Evolutionary conservation across 2,797 vertebrate species (phyloP).

Genomic region (Fundulus diaphanus): DNA sequence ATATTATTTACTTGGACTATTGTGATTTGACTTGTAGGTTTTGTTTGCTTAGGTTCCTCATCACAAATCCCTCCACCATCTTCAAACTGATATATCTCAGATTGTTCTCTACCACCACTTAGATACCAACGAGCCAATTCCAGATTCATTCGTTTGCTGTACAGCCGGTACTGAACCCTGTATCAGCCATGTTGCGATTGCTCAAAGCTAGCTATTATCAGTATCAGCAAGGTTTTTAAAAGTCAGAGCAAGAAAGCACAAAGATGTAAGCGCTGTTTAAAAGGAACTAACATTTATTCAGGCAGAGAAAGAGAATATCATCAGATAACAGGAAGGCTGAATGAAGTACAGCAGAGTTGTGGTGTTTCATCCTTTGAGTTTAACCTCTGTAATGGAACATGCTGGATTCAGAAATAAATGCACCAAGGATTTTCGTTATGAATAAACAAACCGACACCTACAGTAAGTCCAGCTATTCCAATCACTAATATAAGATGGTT

Average conservation of each 20-base stretch:
- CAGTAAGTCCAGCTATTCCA: too few relatives aligned
- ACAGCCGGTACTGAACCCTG: neutral
- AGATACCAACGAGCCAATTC: neutral
- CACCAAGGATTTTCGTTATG: too few relatives aligned
- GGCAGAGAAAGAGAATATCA: neutral
- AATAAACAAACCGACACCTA: too few relatives aligned
- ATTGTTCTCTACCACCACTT: too few relatives aligned
- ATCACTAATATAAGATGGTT: too few relatives aligned
- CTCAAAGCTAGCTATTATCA: too few relatives aligned
- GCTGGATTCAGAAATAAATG: neutral
- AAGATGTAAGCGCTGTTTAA: neutral
- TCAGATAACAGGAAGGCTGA: neutral
- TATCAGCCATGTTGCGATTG: neutral
- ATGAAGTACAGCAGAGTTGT: neutral
- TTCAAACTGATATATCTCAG: neutral
- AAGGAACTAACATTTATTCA: neutral
- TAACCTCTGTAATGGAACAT: neutral
- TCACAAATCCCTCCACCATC: neutral
- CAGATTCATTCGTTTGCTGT: neutral
- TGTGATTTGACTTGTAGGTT: too few relatives aligned
- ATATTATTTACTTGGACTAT: neutral
- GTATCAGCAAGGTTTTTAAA: too few relatives aligned
- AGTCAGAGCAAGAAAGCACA: too few relatives aligned
- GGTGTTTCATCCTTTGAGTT: neutral
- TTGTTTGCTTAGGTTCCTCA: too few relatives aligned